A percentile compares a stretch with the other conserved stretches of the same genome.
phyloP scores from a whole-genome alignment of 2,797 vertebrate genomes.

The Gadopsis bispinosus region DNA sequence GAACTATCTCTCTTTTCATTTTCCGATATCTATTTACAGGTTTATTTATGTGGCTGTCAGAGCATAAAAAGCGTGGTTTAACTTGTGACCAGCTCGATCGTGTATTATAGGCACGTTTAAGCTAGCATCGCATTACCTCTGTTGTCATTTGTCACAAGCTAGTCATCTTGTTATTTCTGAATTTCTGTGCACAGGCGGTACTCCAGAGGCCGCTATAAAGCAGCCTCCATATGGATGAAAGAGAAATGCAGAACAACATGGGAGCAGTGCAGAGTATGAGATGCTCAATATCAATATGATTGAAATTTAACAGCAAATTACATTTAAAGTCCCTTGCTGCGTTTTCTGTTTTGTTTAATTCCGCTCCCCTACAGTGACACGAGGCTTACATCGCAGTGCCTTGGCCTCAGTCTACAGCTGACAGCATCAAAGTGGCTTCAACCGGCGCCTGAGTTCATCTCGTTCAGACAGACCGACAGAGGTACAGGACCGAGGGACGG shows the following conservation, averaged over 20 bases:
- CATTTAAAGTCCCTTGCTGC: conserved; percentile 34
- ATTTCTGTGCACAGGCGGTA: conserved; percentile 24
- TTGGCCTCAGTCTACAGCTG: conserved; percentile 35
- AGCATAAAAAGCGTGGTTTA: conserved; percentile 3
- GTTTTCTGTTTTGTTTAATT: conserved; percentile 55
- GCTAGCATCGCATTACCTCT: conserved; percentile 8
- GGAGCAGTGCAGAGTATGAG: conserved; percentile 15
- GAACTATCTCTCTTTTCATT: background rate
- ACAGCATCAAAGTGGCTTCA: conserved; percentile 33
- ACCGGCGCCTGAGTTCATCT: conserved; percentile 35
- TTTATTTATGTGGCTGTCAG: background rate
- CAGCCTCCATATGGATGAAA: conserved; percentile 38
- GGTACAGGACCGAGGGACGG: conserved; percentile 47
- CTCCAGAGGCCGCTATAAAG: conserved; percentile 48
- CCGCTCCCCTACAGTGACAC: conserved; percentile 21
- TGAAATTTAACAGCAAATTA: conserved; percentile 39
- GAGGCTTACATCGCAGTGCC: conserved; percentile 34
- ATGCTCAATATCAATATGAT: conserved; percentile 35
- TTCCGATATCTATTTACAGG: background rate
- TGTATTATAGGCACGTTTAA: conserved; percentile 16
- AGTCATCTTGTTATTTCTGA: conserved; percentile 36
- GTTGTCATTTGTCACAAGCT: conserved; percentile 32
- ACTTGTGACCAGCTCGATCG: conserved; percentile 10
- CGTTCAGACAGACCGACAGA: conserved; percentile 28
- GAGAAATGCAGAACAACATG: conserved; percentile 33